Base-by-base conservation (phyloP, 2,888 invertebrate species). In the Pyrochroa serraticornis region DNA sequence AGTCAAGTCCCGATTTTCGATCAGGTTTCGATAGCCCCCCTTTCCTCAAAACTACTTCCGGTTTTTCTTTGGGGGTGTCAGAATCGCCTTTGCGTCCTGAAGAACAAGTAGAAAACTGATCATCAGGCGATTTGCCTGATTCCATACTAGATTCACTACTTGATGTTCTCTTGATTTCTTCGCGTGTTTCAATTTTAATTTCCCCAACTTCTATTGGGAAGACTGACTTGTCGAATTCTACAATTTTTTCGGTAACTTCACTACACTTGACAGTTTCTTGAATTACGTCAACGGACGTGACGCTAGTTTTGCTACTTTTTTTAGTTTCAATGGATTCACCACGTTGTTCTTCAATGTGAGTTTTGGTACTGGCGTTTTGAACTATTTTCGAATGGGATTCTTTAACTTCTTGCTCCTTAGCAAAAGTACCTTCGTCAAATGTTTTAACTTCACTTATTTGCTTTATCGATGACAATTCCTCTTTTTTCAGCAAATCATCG, bases 1-100 rank as follows among this genome's bases (percentile, higher is more conserved):
- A 82, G 69, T 93, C 92, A 14, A 90, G 86, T 34, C 89, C 89
- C 0, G 92, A 92, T 71, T 88, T 86, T 45, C 91, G 82, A 64
- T 90, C 91, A 1, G 79, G 80, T 36, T 78, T 80, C 2, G 80
- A 67, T 38, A 72, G 71, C 8, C 76, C 76, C 50, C 75, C 74
- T 71, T 78, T 80, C 41, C 81, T 64, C 36, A 80, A 66, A 13
- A 77, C 59, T 2, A 81, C 80, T 51, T 75, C 74, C 14, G 73
- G 73, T 57, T 73, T 74, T 45, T 70, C 61, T 49, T 70, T 72
- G 3, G 68, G 60, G 0, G 71, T 70, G 41, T 77, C 77, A 5
- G 74, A 71, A 41, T 79, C 78, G 10, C 67, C 75, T 64, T 75
- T 77, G 44, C 73, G 69, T 9, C 75, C 75, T 1, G 79, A 78